Base-by-base conservation (phyloP, 2,797 vertebrate genomes). In the Esox masquinongy region DNA sequence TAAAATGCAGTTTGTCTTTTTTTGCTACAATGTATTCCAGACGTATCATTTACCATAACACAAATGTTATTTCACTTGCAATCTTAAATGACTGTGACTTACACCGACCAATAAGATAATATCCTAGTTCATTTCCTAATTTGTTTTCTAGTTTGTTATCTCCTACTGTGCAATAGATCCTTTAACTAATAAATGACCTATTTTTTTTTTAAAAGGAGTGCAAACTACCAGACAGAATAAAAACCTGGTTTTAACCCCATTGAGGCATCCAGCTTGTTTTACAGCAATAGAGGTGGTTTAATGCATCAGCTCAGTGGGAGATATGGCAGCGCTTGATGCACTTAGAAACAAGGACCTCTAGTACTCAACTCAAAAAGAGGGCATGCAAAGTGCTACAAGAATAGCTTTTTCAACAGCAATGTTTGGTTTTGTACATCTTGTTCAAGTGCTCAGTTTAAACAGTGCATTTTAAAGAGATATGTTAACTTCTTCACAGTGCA, bases 301-400 rank as follows among this genome's bases (percentile, higher is more conserved):
- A 22, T 56, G n/a, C n/a, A 31, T 64, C 61, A 12, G 4, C 14
- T 14, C 26, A 29, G 12, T 31, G 4, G 26, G 4, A 15, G 66
- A 68, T 36, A 68, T n/a, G 17, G 66, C 17, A 43, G 66, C 36
- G 66, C 0, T 36, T 68, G 7, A n/a, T 34, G 34, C 9, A 34
- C 34, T 39, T 6, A n/a, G 66, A 34, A 17, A 68, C 19, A 68
- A 39, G 31, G 66, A 68, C 36, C 36, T 39, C 36, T 5, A 68
- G 66, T 11, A 22, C 17, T 34, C 15, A 68, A 19, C 17, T 34
- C 15, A 68, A 19, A 6, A 34, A 36, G 17, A 43, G 34, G 31
- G 66, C 66, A 68, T 4, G 16, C 19, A 68, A 39, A 68, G 5
- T 39, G 66, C 66, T 68, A 68, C 66, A 68, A 34, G 16, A 68